Conservation (phyloP, 2,113 vertebrate genomes). For the Telmatochromis brichardi region DNA sequence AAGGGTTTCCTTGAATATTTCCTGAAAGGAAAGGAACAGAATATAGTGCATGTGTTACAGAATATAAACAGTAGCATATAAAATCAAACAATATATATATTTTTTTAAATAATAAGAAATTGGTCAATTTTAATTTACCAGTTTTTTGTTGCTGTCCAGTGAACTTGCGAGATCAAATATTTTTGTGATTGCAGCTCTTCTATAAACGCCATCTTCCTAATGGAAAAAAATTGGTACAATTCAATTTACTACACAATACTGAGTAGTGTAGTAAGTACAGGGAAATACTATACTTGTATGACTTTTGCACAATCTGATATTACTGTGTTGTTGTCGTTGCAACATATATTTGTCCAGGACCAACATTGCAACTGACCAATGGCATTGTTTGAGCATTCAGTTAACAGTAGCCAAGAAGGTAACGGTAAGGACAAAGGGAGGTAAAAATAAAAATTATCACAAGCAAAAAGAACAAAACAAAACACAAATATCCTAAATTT, state of each 20-base stretch:
- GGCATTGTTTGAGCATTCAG: too few relatives aligned
- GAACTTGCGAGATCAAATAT: neutral
- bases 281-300: fast-evolving
- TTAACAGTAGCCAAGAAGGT: too few relatives aligned
- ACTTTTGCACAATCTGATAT: too few relatives aligned
- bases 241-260: neutral
- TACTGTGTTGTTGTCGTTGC: too few relatives aligned
- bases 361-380: too few relatives aligned
- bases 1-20: too few relatives aligned
- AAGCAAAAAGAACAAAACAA: too few relatives aligned
- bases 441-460: too few relatives aligned
- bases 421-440: fast-evolving
- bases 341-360: too few relatives aligned
- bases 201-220: neutral
- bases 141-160: fast-evolving
- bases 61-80: too few relatives aligned
- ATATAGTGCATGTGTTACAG: fast-evolving
- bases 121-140: fast-evolving
- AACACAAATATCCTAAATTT: fast-evolving
- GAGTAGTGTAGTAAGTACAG: too few relatives aligned
- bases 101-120: fast-evolving
- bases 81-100: neutral
- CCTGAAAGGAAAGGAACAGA: too few relatives aligned
- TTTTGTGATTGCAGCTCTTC: fast-evolving
- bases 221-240: neutral